Conservation (phyloP, 2,888 invertebrate genomes). For the Cyclophora punctaria region DNA sequence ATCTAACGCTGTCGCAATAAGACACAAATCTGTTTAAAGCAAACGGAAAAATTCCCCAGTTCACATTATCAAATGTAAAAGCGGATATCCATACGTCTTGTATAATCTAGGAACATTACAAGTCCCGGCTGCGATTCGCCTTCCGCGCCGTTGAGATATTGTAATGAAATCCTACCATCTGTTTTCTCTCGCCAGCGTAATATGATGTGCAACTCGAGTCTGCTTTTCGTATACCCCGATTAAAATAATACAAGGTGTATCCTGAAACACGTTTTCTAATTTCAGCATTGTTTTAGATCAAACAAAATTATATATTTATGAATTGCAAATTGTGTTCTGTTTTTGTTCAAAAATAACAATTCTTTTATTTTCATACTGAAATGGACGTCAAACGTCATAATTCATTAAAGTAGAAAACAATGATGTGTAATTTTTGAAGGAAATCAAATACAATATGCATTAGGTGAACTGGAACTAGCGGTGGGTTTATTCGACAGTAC, state of each 20-base stretch:
- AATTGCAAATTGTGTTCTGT: too few species aligned
- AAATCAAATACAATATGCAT: too few species aligned
- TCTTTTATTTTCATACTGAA: too few species aligned
- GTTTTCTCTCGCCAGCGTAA: slow-evolving; percentile 59
- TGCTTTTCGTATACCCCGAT: slow-evolving; percentile 40
- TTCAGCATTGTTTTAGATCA: not conserved
- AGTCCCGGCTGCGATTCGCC: slow-evolving; percentile 53
- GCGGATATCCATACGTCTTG: slow-evolving; percentile 46
- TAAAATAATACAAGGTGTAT: slow-evolving; percentile 33
- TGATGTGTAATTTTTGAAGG: too few species aligned
- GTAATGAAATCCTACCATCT: slow-evolving; percentile 70
- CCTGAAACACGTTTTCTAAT: slow-evolving; percentile 12
- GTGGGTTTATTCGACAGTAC: too few species aligned
- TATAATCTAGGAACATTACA: slow-evolving; percentile 56
- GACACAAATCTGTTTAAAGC: slow-evolving; percentile 1
- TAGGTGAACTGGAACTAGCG: too few species aligned
- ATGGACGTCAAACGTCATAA: too few species aligned
- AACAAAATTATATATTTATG: too few species aligned
- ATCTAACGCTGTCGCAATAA: too few species aligned
- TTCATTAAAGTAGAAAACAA: too few species aligned
- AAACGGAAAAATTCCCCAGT: slow-evolving; percentile 14
- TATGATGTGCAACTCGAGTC: slow-evolving; percentile 48
- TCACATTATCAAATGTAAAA: slow-evolving; percentile 38
- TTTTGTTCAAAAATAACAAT: too few species aligned
- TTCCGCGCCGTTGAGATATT: slow-evolving; percentile 61